Conservation (phyloP, 2,888 invertebrate species). For the Teleogryllus oceanicus region DNA sequence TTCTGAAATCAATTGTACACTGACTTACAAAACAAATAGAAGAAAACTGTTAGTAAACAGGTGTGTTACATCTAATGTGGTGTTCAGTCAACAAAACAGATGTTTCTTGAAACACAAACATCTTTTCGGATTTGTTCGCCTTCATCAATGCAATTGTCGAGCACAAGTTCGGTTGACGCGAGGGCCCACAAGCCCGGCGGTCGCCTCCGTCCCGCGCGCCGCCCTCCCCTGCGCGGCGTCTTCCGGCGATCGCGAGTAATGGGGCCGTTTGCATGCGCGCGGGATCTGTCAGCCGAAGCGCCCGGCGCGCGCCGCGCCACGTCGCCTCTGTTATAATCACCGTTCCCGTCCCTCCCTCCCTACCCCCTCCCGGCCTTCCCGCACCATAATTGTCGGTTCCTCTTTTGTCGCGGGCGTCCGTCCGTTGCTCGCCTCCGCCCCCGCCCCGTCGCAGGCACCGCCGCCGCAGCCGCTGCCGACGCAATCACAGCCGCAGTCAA, state of each 20-base stretch:
- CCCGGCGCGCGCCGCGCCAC: not conserved
- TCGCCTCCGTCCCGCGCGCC: not conserved
- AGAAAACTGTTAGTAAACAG: no score
- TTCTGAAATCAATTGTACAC: no score
- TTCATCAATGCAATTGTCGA: no score
- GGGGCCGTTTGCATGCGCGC: conserved; percentile 7
- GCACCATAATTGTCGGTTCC: conserved; percentile 1
- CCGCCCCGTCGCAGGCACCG: not conserved
- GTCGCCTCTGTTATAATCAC: conserved; percentile 3
- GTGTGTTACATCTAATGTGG: no score
- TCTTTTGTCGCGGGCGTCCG: not conserved
- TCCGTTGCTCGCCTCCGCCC: not conserved
- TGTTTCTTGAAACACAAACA: no score
- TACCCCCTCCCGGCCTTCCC: not conserved
- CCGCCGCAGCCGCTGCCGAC: not conserved
- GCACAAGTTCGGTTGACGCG: no score
- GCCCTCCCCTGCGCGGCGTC: no score
- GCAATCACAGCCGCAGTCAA: conserved; percentile 18
- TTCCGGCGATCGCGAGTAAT: not conserved
- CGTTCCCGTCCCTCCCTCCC: not conserved
- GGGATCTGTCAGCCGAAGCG: not conserved
- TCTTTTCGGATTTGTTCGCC: no score
- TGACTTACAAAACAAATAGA: no score
- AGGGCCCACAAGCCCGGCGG: not conserved
- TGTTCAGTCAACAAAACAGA: no score